A percentile compares a stretch with the other conserved stretches of the same genome.
Conservation (phyloP, 2,888 invertebrate genomes). For the Agelastica alni region DNA sequence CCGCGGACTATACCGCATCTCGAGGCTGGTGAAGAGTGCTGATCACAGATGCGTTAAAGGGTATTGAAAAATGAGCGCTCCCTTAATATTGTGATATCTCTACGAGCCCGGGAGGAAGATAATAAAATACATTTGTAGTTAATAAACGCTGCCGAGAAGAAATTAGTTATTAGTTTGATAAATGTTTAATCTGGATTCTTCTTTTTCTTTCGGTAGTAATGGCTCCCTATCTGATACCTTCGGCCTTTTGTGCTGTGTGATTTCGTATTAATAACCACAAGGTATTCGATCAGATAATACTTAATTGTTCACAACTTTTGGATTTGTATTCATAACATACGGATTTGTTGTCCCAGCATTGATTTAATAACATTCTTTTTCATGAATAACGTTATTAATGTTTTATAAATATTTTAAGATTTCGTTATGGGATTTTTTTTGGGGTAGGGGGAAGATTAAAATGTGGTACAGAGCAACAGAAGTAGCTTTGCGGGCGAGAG, state of each 20-base stretch:
- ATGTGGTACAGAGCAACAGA: too few relatives aligned
- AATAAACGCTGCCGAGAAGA: constrained; percentile 25
- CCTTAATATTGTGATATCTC: constrained; percentile 28
- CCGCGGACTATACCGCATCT: constrained; percentile 16
- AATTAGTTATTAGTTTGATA: constrained; percentile 31
- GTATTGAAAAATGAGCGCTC: constrained; percentile 29
- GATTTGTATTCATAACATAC: too few relatives aligned
- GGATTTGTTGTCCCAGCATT: too few relatives aligned
- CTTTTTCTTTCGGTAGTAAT: constrained; percentile 20
- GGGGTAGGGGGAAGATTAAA: too few relatives aligned
- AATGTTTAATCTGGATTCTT: constrained; percentile 25
- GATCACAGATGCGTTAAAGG: constrained; percentile 22
- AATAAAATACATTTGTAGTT: constrained; percentile 31
- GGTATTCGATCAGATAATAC: constrained; percentile 13
- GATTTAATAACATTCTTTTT: too few relatives aligned
- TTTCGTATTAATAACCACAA: constrained; percentile 8
- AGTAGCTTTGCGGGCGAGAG: too few relatives aligned
- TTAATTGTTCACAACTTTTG: constrained; percentile 9
- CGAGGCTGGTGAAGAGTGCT: constrained; percentile 11
- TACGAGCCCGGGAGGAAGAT: constrained; percentile 20
- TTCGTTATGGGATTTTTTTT: too few relatives aligned
- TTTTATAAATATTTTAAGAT: too few relatives aligned
- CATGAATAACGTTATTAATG: too few relatives aligned
- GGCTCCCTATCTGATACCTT: constrained; percentile 9
- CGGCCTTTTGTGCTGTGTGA: not conserved